Evolutionary conservation across 2,797 vertebrate genomes (phyloP).

Genomic region (Chaetophractus vellerosus): DNA sequence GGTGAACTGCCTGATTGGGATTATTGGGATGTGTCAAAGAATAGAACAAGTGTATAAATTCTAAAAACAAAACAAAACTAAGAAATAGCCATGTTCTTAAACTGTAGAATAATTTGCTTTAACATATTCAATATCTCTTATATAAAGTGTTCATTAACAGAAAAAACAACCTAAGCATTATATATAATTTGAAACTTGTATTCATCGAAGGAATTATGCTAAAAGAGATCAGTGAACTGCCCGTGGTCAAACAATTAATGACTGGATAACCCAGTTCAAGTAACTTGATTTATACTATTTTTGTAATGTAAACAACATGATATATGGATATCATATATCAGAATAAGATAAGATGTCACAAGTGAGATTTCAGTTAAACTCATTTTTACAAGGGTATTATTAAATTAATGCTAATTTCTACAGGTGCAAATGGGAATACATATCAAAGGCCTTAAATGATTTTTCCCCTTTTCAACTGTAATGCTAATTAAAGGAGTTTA

Average conservation of each 20-base stretch:
- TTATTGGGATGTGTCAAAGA: neutral
- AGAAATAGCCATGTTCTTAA: neutral
- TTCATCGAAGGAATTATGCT: neutral
- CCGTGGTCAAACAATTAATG: neutral
- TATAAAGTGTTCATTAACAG: neutral
- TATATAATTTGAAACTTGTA: neutral
- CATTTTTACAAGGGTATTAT: neutral
- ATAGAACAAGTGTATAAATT: neutral
- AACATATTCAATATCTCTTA: neutral
- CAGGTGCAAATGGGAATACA: neutral
- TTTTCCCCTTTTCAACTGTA: neutral
- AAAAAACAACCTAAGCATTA: neutral
- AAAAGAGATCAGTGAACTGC: neutral
- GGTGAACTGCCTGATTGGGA: neutral
- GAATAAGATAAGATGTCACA: neutral
- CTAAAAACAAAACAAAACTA: neutral
- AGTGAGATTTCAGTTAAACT: neutral
- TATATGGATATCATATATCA: neutral
- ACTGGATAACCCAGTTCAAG: neutral
- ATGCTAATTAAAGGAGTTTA: neutral
- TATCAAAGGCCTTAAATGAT: neutral
- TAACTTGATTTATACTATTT: neutral
- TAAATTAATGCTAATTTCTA: neutral
- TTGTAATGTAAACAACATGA: neutral
- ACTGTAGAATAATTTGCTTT: neutral